Base-by-base conservation (phyloP, 2,113 vertebrate genomes). In the Heteronetta atricapilla region DNA sequence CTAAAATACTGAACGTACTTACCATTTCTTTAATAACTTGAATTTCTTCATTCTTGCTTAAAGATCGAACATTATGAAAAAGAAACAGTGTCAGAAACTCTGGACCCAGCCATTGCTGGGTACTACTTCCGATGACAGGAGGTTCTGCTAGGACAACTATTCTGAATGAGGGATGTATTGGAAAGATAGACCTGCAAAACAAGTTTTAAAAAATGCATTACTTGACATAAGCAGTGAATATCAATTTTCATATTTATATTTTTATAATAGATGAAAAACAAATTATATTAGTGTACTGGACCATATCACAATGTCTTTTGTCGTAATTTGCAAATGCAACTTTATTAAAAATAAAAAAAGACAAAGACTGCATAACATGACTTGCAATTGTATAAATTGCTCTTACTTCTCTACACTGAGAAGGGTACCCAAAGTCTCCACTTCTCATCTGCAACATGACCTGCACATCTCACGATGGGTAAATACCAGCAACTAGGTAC, bases 31-130 rank as follows among this genome's bases (percentile, higher is more conserved):
- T 98, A 82, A 99, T 98, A 84, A 99, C 96, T 90, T 97, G 78
- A 13, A 95, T 97, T 97, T 99, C 99, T 97, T 99, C 99, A 16
- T 95, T 98, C 93, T 97, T 98, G 92, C 97, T 97, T 94, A 99
- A 98, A 1, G 98, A 98, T 34, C 63, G 97, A 93, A 99, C 96
- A 4, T 97, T 97, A 97, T 99, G 99, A 96, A 98, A 99, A 79
- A 99, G 97, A 98, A 99, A 99, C 97, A 99, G 98, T 0, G 99
- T 99, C 94, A 99, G 98, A 82, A 99, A 98, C 97, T 99, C 99
- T 6, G 99, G 98, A 25, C 98, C 98, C 93, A 99, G 92, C 99
- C 99, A 99, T 77, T 99, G 99, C 80, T 99, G 98, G 46, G 98
- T 97, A 81, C 96, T 96, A 86, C 98, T 98, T 94, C 99, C 98